Conservation (phyloP, 2,888 invertebrate species). For the Melanophora roralis region DNA sequence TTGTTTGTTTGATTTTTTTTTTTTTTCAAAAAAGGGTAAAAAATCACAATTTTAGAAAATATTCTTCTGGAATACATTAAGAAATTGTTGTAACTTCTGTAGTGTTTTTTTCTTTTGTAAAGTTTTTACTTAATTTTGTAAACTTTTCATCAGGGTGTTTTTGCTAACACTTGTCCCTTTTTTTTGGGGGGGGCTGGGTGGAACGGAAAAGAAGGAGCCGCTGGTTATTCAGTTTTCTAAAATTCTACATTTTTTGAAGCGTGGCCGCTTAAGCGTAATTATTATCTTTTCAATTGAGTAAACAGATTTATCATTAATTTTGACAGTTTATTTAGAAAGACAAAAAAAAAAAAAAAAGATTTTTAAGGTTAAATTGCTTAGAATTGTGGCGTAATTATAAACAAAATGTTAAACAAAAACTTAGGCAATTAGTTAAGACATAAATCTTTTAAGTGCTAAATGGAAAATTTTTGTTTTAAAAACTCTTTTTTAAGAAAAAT, state of each 20-base stretch:
- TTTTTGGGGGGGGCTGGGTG: background rate
- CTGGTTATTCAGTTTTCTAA: too few relatives aligned
- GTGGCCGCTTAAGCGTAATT: constrained; percentile 16
- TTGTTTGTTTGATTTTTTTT: background rate
- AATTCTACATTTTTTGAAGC: background rate
- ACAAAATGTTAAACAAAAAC: too few relatives aligned
- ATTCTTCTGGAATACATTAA: constrained; percentile 36
- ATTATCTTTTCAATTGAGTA: constrained; percentile 60
- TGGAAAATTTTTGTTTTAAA: too few relatives aligned
- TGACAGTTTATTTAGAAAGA: constrained; percentile 35
- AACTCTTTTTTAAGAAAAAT: too few relatives aligned
- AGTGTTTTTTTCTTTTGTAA: constrained; percentile 11
- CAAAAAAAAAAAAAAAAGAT: background rate
- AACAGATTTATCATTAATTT: constrained; percentile 59
- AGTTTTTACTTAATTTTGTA: background rate
- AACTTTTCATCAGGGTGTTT: constrained; percentile 26
- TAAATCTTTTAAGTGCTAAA: too few relatives aligned
- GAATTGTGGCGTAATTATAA: constrained; percentile 4
- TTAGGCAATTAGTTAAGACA: too few relatives aligned
- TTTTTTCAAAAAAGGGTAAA: constrained; percentile 41
- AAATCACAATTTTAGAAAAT: constrained; percentile 48
- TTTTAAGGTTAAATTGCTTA: constrained; percentile 11
- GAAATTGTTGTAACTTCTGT: background rate
- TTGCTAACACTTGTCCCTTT: constrained; percentile 39
- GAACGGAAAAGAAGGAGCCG: background rate